Conservation (phyloP, 2,113 vertebrate genomes). For the Pseudolaguvia tuberculata region DNA sequence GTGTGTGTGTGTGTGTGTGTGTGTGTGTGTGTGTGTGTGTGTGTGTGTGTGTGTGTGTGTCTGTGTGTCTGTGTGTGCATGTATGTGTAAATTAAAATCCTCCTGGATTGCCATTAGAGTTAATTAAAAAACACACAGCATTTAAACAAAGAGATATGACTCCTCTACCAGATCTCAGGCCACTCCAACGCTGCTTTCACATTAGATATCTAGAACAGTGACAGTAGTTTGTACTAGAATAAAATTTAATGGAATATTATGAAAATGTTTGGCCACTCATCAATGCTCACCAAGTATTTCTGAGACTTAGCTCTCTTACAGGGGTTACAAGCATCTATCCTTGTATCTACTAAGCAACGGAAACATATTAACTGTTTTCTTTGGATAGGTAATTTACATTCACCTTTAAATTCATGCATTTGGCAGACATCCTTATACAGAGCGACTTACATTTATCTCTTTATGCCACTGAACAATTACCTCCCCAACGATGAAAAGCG, state of each 20-base stretch:
- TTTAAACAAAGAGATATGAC: constrained; percentile 67
- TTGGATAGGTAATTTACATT: constrained; percentile 8
- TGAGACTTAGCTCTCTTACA: constrained; percentile 9
- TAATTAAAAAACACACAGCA: constrained; percentile 67
- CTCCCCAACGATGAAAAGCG: too few species aligned
- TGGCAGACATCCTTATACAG: too few species aligned
- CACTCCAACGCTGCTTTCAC: constrained; percentile 28
- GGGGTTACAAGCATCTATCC: constrained; percentile 10
- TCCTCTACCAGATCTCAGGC: constrained; percentile 33
- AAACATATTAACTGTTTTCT: constrained; percentile 10
- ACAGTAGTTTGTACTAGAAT: constrained; percentile 45
- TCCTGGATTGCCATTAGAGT: constrained; percentile 68
- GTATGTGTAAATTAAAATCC: constrained; percentile 70
- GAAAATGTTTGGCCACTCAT: constrained; percentile 42
- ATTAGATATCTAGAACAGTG: constrained; percentile 39
- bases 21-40: too few species aligned
- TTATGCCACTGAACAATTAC: too few species aligned
- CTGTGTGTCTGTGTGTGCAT: constrained; percentile 42
- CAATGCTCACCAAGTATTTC: constrained; percentile 21
- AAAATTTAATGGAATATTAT: constrained; percentile 45
- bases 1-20: too few species aligned
- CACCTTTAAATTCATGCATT: too few species aligned
- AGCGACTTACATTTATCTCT: too few species aligned
- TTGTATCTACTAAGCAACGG: neutral
- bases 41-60: constrained; percentile 38